Percentiles rank a stretch among this genome's conserved stretches.
These are phyloP conservation scores for Nomada fabriciana DNA, from an alignment of 2,888 invertebrate species.

Conservation along the genomic window DNA sequence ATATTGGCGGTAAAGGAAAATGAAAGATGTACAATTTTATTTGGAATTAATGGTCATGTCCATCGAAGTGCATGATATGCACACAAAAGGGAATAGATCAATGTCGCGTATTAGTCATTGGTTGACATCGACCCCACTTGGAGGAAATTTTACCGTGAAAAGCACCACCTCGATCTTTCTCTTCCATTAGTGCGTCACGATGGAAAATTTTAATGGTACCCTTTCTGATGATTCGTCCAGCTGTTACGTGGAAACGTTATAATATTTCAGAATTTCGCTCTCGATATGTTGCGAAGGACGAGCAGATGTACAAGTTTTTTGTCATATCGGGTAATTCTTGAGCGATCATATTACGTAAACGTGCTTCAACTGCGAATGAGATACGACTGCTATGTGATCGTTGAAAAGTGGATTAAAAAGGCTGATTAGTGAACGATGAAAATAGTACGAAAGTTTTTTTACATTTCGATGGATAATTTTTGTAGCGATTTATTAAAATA, in stretches of 20 bases:
- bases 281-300: not conserved
- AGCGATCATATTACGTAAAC: conserved; percentile 6
- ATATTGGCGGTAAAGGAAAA: not conserved
- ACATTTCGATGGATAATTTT: not conserved
- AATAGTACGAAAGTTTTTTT: conserved; percentile 12
- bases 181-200: not conserved
- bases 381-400: conserved; percentile 3
- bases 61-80: too few relatives aligned
- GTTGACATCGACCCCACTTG: not conserved
- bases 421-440: not conserved
- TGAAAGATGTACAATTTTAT: not conserved
- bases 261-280: not conserved
- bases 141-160: conserved; percentile 28
- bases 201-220: conserved; percentile 25
- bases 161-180: not conserved
- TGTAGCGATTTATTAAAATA: not conserved
- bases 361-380: not conserved
- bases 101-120: conserved; percentile 37
- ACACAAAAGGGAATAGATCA: not conserved
- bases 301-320: not conserved
- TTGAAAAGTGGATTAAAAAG: not conserved
- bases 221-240: not conserved
- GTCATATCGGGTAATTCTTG: not conserved
- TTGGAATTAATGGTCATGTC: too few relatives aligned
- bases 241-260: not conserved